phyloP scores from a whole-genome alignment of 2,888 invertebrate genomes.

The Ophion ellenae region DNA sequence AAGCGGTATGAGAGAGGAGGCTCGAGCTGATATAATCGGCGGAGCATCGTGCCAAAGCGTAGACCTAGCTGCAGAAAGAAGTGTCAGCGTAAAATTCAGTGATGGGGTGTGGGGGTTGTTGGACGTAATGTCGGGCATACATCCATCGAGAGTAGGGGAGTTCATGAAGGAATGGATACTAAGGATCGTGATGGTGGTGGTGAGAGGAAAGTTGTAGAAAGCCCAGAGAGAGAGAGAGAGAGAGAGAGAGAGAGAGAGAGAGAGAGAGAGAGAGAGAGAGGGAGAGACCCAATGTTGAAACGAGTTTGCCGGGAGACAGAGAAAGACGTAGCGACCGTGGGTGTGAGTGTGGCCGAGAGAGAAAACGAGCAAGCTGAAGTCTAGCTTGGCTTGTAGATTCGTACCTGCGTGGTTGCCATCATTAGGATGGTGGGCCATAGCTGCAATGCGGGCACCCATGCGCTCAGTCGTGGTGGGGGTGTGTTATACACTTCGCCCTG shows the following conservation, averaged over 20 bases:
- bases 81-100: constrained; percentile 77
- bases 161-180: constrained; percentile 52
- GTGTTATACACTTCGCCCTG: constrained; percentile 58
- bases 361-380: constrained; percentile 49
- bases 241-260: constrained; percentile 32
- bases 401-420: constrained; percentile 82
- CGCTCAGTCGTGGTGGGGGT: constrained; percentile 71
- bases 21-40: constrained; percentile 60
- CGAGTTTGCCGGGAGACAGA: constrained; percentile 13
- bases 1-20: not conserved
- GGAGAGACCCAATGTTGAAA: constrained; percentile 15
- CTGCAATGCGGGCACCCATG: constrained; percentile 82
- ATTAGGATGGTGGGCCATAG: constrained; percentile 82
- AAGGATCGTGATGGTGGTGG: constrained; percentile 16
- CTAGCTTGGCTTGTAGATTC: constrained; percentile 72
- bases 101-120: constrained; percentile 47
- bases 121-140: constrained; percentile 23
- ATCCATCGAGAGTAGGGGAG: constrained; percentile 15
- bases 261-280: constrained; percentile 32
- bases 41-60: constrained; percentile 59
- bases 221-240: constrained; percentile 24
- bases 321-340: constrained; percentile 33
- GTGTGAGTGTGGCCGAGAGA: constrained; percentile 41
- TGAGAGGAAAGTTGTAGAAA: constrained; percentile 37
- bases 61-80: constrained; percentile 68